phyloP scores from a whole-genome alignment of 2,797 vertebrate genomes.

The Gambelia wislizenii region DNA sequence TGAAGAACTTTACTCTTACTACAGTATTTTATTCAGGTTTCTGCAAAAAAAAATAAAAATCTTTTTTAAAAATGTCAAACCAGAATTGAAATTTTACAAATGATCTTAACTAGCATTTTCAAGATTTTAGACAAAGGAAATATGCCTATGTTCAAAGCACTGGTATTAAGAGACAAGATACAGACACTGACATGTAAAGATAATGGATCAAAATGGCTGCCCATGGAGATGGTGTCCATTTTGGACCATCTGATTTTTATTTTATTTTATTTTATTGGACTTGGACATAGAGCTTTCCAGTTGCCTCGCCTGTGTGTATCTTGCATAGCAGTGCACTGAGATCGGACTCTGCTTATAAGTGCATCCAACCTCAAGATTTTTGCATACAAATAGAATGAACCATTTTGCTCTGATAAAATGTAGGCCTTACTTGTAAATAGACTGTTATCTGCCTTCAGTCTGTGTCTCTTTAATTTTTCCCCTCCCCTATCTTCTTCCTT shows the following conservation, averaged over 20 bases:
- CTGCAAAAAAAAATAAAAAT: conserved; percentile 84
- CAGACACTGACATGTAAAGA: conserved; percentile 69
- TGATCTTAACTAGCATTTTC: conserved; percentile 85
- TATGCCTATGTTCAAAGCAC: conserved; percentile 81
- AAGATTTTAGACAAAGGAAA: conserved; percentile 80
- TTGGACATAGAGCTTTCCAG: conserved; percentile 83
- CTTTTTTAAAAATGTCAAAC: conserved; percentile 86
- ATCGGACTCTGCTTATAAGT: conserved; percentile 82
- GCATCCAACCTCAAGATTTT: conserved; percentile 86
- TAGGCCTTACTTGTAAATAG: conserved; percentile 99
- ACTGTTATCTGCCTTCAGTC: conserved; percentile 86
- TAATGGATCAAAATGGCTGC: conserved; percentile 65
- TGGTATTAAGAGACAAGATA: conserved; percentile 75
- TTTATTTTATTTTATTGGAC: conserved; percentile 57
- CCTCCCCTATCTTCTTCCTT: neutral
- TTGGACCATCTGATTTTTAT: conserved; percentile 66
- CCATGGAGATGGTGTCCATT: conserved; percentile 67
- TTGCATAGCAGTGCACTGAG: conserved; percentile 83
- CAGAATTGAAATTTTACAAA: conserved; percentile 83
- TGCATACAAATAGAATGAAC: conserved; percentile 90
- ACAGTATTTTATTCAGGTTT: conserved; percentile 89
- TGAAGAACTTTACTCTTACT: conserved; percentile 79
- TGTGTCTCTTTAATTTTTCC: conserved; percentile 69
- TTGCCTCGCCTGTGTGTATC: conserved; percentile 83
- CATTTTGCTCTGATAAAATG: conserved; percentile 94